Base-by-base conservation (phyloP, 2,797 vertebrate genomes). In the Lepus townsendii region DNA sequence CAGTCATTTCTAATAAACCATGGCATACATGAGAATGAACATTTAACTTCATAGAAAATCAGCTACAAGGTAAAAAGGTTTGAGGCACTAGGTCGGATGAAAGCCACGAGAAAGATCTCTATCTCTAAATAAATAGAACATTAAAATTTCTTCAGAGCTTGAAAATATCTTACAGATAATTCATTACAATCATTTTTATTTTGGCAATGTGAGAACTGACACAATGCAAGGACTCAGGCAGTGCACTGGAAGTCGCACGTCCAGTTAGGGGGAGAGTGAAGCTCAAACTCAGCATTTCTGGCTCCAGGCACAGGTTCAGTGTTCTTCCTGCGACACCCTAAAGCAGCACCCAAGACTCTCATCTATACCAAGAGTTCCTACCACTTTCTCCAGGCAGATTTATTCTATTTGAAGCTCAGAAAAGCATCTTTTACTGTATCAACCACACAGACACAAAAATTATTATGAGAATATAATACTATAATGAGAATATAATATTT, bases 1-100 rank as follows among this genome's bases (percentile, higher is more conserved):
- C 77, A 94, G 88, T 96, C 96, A 83, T 96, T 97, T 97, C 94
- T 96, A 95, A 96, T 96, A 95, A 96, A 95, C 92, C 72, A 54
- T 96, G 96, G 71, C 87, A 32, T 88, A 88, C 4, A 0, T 5
- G 26, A 89, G 90, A 97, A 96, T 97, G 94, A 96, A 85, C 93
- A 93, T 79, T 97, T 94, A 95, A 96, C 88, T 95, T 94, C 85
- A 85, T 90, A 96, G 86, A 93, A 94, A 90, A 89, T 69, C 94
- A 89, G 86, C 77, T 88, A 47, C 42, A 84, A 94, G 65, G 42
- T 38, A 79, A 73, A 96, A 96, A 80, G 80, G 52, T 94, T 97
- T 95, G 89, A 96, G 95, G 77, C 79, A 95, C 80, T 68, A 93
- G 88, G 88, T 96, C 95, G 89, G 42, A 93, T 54, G 72, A 47